Evolutionary conservation across 2,113 vertebrate species (phyloP).

Genomic region (Psittacara wagleri): DNA sequence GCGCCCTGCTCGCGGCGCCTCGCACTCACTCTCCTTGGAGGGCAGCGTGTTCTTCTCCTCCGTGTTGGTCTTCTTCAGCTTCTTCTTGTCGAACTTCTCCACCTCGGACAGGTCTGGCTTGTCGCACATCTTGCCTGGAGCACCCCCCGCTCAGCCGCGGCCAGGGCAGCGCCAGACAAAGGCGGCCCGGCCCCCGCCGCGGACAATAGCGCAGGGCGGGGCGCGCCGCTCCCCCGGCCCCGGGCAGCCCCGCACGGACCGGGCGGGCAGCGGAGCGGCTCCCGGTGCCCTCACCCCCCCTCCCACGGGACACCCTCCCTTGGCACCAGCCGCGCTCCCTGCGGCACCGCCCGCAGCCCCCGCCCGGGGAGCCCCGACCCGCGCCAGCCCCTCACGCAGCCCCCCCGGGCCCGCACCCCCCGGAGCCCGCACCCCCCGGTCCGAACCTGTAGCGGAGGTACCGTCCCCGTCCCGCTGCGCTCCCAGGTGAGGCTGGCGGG

Average conservation of each 20-base stretch:
- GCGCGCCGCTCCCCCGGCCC: background rate
- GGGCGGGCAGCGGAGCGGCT: background rate
- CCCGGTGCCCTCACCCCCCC: background rate
- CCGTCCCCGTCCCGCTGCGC: fast-evolving
- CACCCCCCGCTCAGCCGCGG: background rate
- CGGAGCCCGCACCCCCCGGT: no score
- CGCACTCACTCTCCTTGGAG: constrained; percentile 79
- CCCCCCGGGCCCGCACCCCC: no score
- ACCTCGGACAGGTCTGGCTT: constrained; percentile 89
- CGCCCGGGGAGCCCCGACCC: no score
- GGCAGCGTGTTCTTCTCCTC: constrained; percentile 80
- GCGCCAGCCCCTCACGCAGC: no score
- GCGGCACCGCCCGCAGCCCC: no score
- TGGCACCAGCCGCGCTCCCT: no score
- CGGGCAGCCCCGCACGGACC: background rate
- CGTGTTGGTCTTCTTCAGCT: constrained; percentile 80
- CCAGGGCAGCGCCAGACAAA: background rate
- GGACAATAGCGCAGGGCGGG: constrained; percentile 36
- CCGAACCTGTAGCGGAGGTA: background rate
- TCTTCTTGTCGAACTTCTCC: constrained; percentile 78
- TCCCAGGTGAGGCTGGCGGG: background rate
- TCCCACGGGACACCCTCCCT: background rate
- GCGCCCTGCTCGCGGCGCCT: background rate
- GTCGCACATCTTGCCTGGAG: constrained; percentile 83
- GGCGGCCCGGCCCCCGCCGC: background rate